Conservation (phyloP, 2,888 invertebrate genomes). For the Hirtodrosophila confusa region DNA sequence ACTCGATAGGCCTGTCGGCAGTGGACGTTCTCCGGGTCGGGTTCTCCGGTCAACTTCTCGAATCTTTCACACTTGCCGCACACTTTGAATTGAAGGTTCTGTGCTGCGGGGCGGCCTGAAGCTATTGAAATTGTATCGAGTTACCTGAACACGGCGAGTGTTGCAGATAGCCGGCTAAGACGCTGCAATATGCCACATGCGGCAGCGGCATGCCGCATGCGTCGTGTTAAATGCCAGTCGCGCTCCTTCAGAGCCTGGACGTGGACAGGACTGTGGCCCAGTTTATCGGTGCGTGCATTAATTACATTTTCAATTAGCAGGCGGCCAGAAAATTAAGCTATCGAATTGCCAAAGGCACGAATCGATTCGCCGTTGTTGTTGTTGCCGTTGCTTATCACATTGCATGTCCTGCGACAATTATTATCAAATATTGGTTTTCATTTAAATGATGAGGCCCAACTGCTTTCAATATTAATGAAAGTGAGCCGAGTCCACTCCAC, state of each 20-base stretch:
- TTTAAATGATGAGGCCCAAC: constrained; percentile 65
- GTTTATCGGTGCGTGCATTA: constrained; percentile 72
- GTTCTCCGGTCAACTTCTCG: constrained; percentile 48
- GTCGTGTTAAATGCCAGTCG: constrained; percentile 62
- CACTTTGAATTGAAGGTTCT: constrained; percentile 54
- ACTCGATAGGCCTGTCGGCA: constrained; percentile 75
- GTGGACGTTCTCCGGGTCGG: constrained; percentile 22
- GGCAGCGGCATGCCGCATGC: constrained; percentile 29
- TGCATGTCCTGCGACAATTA: constrained; percentile 75
- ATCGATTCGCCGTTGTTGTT: constrained; percentile 1
- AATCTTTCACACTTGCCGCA: constrained; percentile 79
- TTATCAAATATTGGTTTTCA: constrained; percentile 75
- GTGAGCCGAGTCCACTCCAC: constrained; percentile 18
- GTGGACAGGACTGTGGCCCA: constrained; percentile 18
- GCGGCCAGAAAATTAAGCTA: constrained; percentile 78
- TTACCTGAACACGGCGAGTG: constrained; percentile 64
- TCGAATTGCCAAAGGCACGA: constrained; percentile 72
- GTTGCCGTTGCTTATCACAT: constrained; percentile 43
- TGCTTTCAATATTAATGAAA: constrained; percentile 77
- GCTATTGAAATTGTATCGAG: constrained; percentile 73
- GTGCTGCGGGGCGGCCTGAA: constrained; percentile 37
- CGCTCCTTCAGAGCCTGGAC: constrained; percentile 53
- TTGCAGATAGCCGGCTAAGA: constrained; percentile 36
- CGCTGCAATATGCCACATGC: constrained; percentile 21
- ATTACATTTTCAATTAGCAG: constrained; percentile 81